Conservation (phyloP, 2,113 vertebrate species). For the Asarcornis scutulata region DNA sequence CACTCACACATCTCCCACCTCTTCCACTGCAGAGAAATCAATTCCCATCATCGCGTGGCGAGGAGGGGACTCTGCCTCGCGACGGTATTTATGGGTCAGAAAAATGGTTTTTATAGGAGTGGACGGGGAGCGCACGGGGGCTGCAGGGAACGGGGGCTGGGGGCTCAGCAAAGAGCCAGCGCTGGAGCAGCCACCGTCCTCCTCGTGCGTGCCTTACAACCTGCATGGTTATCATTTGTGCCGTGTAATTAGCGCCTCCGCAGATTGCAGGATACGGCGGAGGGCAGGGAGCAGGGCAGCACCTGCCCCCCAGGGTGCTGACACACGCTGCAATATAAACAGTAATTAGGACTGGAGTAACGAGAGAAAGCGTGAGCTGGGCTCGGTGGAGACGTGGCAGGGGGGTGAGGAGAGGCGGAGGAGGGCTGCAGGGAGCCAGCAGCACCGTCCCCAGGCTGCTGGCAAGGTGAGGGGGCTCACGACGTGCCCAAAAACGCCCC, state of each 20-base stretch:
- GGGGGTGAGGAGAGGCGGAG: rapidly evolving
- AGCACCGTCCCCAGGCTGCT: background rate
- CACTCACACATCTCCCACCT: background rate
- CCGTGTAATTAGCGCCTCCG: background rate
- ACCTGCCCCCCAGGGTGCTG: background rate
- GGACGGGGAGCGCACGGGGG: background rate
- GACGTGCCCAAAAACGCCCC: background rate
- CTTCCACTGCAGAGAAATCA: background rate
- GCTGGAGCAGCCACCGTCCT: background rate
- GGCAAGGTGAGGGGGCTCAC: rapidly evolving
- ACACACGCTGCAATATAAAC: background rate
- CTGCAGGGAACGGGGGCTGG: background rate
- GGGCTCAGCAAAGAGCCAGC: background rate
- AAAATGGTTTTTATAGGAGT: rapidly evolving
- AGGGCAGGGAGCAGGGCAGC: background rate
- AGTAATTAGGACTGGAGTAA: background rate
- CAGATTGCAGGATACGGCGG: background rate
- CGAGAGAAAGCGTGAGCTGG: background rate
- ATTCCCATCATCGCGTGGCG: background rate
- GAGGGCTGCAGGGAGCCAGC: background rate
- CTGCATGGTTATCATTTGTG: background rate
- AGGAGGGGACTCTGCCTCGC: background rate
- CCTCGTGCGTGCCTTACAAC: background rate
- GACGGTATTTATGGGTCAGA: background rate
- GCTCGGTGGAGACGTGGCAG: background rate